Percentiles rank a stretch among this genome's conserved stretches.
phyloP scores from a whole-genome alignment of 2,113 vertebrate genomes.

The Microtus oregoni region DNA sequence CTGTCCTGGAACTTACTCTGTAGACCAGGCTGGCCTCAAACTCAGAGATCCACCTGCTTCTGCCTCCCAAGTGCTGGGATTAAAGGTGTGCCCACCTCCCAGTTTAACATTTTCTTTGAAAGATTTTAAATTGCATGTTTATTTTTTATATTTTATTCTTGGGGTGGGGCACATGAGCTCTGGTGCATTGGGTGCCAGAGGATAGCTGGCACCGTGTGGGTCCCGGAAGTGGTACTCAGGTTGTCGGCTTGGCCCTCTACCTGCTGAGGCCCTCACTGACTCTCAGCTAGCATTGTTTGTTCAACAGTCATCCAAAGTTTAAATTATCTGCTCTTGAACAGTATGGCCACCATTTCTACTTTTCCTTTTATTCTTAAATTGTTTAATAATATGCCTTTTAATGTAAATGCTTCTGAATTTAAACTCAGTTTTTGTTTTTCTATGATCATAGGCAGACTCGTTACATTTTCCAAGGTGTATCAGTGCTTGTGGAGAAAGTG shows the following conservation, averaged over 20 bases:
- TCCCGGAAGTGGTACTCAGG: not conserved
- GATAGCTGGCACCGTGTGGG: not conserved
- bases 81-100: no score
- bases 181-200: not conserved
- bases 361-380: not conserved
- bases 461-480: not conserved
- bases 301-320: not conserved
- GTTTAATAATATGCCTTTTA: not conserved
- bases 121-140: not conserved
- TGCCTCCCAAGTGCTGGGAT: no score
- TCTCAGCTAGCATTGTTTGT: not conserved
- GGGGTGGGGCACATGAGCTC: not conserved
- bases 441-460: not conserved
- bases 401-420: conserved; percentile 12
- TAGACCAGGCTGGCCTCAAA: no score
- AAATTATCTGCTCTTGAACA: not conserved
- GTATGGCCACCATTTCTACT: not conserved
- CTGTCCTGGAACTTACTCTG: no score
- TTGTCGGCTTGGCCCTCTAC: not conserved
- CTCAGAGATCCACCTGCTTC: no score
- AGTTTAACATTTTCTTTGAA: not conserved
- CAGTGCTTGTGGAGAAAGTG: not conserved
- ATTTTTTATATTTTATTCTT: not conserved
- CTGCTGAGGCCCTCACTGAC: not conserved
- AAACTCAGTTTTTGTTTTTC: not conserved